Conservation (phyloP, 2,888 invertebrate species). For the Nineta flava region DNA sequence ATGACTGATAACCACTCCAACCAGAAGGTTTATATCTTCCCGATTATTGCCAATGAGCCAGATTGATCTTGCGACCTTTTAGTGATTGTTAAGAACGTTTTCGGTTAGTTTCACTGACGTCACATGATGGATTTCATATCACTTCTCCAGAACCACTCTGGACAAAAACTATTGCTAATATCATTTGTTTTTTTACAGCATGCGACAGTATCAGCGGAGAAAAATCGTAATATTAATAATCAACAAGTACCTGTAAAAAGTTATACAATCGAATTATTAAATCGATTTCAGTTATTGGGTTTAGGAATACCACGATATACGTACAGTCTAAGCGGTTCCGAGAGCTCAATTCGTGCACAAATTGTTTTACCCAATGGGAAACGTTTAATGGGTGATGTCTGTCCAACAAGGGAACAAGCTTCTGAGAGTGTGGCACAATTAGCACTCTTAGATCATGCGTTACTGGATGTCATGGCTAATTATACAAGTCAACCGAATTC, state of each 20-base stretch:
- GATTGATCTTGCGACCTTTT: no score
- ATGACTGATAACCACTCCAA: no score
- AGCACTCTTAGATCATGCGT: conserved; percentile 18
- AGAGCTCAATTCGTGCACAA: conserved; percentile 25
- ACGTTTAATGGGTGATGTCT: conserved; percentile 29
- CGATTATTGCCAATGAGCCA: no score
- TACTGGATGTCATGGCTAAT: conserved; percentile 9
- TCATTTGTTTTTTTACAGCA: no score
- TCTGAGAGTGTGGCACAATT: conserved; percentile 29
- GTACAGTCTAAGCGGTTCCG: conserved; percentile 22
- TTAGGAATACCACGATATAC: conserved; percentile 30
- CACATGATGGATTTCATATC: no score
- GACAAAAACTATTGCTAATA: no score
- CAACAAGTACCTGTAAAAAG: background rate
- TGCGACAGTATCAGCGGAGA: no score
- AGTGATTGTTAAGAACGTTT: no score
- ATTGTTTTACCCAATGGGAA: conserved; percentile 31
- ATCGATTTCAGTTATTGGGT: conserved; percentile 27
- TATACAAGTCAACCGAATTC: background rate
- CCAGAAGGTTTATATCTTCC: no score
- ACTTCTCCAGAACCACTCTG: no score
- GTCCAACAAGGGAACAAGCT: conserved; percentile 29
- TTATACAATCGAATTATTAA: conserved; percentile 23
- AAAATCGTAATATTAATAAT: background rate
- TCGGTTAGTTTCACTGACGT: no score